Percentiles rank a stretch among this genome's conserved stretches.
These are phyloP conservation scores for Cyprinodon tularosa DNA, from an alignment of 2,113 vertebrate genomes.

Conservation along the genomic window DNA sequence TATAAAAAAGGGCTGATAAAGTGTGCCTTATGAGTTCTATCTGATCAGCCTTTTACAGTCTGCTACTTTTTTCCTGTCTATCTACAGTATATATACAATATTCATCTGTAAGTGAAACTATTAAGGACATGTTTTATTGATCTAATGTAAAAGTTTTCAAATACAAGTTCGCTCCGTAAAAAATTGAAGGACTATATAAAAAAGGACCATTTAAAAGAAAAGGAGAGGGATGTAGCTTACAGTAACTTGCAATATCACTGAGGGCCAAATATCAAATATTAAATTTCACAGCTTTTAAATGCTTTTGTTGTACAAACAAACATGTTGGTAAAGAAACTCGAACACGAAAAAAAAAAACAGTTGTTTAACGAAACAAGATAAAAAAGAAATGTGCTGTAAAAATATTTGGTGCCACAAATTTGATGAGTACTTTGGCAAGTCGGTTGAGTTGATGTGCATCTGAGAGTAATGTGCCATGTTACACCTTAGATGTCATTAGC, in stretches of 20 bases:
- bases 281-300: conserved; percentile 58
- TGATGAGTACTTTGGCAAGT: conserved; percentile 78
- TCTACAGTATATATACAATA: conserved; percentile 73
- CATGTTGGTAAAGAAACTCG: conserved; percentile 6
- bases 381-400: conserved; percentile 12
- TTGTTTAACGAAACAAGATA: conserved; percentile 16
- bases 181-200: conserved; percentile 62
- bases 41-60: conserved; percentile 51
- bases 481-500: conserved; percentile 47
- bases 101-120: conserved; percentile 26
- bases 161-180: conserved; percentile 65
- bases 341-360: conserved; percentile 7
- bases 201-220: conserved; percentile 62
- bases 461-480: conserved; percentile 73
- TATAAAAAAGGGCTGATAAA: conserved; percentile 59
- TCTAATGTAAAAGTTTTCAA: conserved; percentile 46
- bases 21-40: conserved; percentile 66
- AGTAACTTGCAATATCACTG: conserved; percentile 40
- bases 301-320: conserved; percentile 31
- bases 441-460: conserved; percentile 71
- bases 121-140: conserved; percentile 26
- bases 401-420: conserved; percentile 47
- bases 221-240: conserved; percentile 51
- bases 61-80: conserved; percentile 63
- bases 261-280: conserved; percentile 47